Percentiles rank a stretch among this genome's conserved stretches.
Evolutionary conservation across 2,113 vertebrate genomes (phyloP).

Genomic region (Tychaedon coryphoeus): DNA sequence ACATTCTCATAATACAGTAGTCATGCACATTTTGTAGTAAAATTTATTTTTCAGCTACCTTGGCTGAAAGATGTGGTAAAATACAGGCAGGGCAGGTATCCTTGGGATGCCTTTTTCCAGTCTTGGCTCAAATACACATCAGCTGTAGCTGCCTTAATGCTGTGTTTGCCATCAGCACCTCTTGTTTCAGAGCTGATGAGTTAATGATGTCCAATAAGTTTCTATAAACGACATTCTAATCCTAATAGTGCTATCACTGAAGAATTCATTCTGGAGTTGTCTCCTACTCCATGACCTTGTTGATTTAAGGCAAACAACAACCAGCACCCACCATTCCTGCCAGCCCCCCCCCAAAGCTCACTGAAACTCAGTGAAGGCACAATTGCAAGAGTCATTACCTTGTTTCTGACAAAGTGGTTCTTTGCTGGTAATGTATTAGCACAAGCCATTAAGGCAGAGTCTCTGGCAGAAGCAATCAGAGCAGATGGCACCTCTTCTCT

Average conservation of each 20-base stretch:
- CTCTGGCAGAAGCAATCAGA: slow-evolving; percentile 65
- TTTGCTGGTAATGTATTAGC: slow-evolving; percentile 53
- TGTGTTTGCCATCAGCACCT: not conserved
- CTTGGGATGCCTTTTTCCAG: not conserved
- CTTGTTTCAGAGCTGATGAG: not conserved
- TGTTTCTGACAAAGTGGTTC: slow-evolving; percentile 54
- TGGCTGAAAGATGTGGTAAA: not conserved
- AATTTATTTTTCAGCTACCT: not conserved
- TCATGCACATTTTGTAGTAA: not conserved
- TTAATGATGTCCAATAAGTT: not conserved
- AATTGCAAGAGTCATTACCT: slow-evolving; percentile 58
- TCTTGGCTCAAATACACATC: not conserved
- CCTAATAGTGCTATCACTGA: not conserved
- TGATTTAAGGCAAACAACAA: not conserved
- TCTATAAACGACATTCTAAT: not conserved
- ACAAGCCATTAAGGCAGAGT: slow-evolving; percentile 64
- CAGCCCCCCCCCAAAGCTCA: not conserved
- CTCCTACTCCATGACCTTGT: not conserved
- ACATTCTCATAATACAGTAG: not conserved
- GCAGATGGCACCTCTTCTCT: slow-evolving; percentile 71
- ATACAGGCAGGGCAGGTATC: not conserved
- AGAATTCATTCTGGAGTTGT: not conserved
- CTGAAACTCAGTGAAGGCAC: slow-evolving; percentile 1
- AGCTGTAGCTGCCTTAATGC: not conserved
- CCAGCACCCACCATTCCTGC: not conserved